Conservation (phyloP, 1,140 invertebrate genomes). For the Kradibia gibbosae region DNA sequence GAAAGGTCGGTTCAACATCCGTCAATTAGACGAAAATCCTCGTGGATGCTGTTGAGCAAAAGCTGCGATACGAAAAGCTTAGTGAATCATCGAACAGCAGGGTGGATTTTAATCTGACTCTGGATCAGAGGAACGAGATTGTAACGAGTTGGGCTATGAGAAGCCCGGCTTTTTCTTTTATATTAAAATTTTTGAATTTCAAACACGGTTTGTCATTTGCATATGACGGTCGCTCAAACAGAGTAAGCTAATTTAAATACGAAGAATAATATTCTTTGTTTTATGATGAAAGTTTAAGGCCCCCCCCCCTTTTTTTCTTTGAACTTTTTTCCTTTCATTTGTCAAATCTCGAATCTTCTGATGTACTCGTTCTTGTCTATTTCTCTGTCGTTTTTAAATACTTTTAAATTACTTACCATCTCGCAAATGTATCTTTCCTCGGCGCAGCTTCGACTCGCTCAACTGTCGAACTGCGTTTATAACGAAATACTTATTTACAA, state of each 20-base stretch:
- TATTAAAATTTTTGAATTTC: background rate
- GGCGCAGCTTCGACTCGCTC: background rate
- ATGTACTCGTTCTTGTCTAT: no score
- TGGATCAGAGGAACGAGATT: background rate
- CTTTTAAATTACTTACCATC: no score
- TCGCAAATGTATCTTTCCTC: no score
- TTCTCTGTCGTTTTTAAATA: no score
- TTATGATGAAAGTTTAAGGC: no score
- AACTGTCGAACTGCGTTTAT: background rate
- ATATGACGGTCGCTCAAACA: background rate
- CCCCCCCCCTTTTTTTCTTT: no score
- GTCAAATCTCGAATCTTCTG: no score
- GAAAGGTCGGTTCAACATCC: slow-evolving; percentile 29
- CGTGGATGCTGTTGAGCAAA: background rate
- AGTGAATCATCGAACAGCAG: no score
- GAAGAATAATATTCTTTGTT: background rate
- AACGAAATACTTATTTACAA: background rate
- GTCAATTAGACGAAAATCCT: slow-evolving; percentile 29
- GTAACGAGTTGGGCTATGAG: background rate
- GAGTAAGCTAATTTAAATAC: background rate
- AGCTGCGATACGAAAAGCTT: background rate
- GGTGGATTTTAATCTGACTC: background rate
- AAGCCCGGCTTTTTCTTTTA: background rate
- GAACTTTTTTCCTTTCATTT: no score
- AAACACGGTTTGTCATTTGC: background rate